A percentile compares a stretch with the other conserved stretches of the same genome.
Evolutionary conservation across 2,888 invertebrate species (phyloP).

Genomic region (Furcula furcula): DNA sequence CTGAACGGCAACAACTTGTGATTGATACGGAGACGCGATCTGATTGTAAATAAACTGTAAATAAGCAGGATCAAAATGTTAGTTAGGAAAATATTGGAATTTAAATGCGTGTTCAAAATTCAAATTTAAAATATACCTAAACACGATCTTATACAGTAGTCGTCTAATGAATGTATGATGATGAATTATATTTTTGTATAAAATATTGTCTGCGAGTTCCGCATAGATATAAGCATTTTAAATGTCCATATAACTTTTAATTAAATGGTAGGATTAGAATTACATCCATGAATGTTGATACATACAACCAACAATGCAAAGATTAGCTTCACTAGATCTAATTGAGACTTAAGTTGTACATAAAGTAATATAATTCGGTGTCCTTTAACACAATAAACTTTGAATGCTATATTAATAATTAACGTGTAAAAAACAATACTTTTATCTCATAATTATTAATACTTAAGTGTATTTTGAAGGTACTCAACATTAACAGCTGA

Average conservation of each 20-base stretch:
- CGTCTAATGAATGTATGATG: conserved; percentile 42
- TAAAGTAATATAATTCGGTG: background rate
- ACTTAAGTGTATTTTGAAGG: background rate
- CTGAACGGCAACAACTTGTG: conserved; percentile 77
- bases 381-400: too few relatives aligned
- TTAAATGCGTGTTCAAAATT: conserved; percentile 64
- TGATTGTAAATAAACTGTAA: conserved; percentile 59
- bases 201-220: conserved; percentile 62
- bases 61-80: conserved; percentile 44
- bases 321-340: too few relatives aligned
- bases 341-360: background rate
- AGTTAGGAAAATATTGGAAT: conserved; percentile 46
- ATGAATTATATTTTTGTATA: conserved; percentile 77
- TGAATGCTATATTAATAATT: too few relatives aligned
- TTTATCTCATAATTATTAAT: background rate
- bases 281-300: background rate
- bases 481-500: background rate
- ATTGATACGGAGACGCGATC: conserved; percentile 56
- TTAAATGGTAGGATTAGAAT: conserved; percentile 17
- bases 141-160: conserved; percentile 47
- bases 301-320: background rate
- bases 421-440: background rate
- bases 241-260: conserved; percentile 22
- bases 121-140: conserved; percentile 36
- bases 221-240: conserved; percentile 51